Base-by-base conservation (phyloP, 2,888 invertebrate species). In the Xanthia togata region DNA sequence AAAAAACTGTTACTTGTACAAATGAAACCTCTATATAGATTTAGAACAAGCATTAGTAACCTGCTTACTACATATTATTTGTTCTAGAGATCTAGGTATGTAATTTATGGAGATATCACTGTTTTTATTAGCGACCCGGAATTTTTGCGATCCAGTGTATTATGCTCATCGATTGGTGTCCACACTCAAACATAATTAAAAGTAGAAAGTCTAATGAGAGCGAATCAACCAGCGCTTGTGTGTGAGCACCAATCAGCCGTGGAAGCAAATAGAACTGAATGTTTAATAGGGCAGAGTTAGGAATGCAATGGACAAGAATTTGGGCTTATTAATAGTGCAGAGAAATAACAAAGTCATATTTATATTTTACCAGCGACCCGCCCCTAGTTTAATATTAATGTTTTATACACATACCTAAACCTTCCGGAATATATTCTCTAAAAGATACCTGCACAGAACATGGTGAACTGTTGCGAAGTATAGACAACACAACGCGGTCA, bases 191-290 rank as follows among this genome's bases (percentile, higher is more conserved):
- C 31, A 41, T 59, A 31, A 65, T 69, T 77, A 70, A 67, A 76
- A 81, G 59, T 70, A 50, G 65, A 68, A 50, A 57, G 44, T 35
- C 35, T 79, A 75, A 79, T 72, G 75, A 82, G 65, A 50, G 57
- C 41, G 12, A 74, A 78, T 62, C 71, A 77, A 23, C 35, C 17
- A 8, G 11, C 53, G 65, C 23, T 77, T 57, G 69, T 53, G 50
- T 77, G 31, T 12, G 67, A 62, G 79, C 38, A n/a, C 35, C 53
- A 81, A 76, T 76, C 82, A 81, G 50, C 35, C 55, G 44, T 8
- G 60, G 12, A 47, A 14, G 60, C 76, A 31, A 31, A 68, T n/a
- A 68, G 5, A 3, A 53, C 26, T 62, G 35, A 44, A 44, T 68
- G 55, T 62, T 57, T 55, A 47, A 31, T 38, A 12, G 26, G 4